Base-by-base conservation (phyloP, 2,113 vertebrate genomes). In the Tichodroma muraria region DNA sequence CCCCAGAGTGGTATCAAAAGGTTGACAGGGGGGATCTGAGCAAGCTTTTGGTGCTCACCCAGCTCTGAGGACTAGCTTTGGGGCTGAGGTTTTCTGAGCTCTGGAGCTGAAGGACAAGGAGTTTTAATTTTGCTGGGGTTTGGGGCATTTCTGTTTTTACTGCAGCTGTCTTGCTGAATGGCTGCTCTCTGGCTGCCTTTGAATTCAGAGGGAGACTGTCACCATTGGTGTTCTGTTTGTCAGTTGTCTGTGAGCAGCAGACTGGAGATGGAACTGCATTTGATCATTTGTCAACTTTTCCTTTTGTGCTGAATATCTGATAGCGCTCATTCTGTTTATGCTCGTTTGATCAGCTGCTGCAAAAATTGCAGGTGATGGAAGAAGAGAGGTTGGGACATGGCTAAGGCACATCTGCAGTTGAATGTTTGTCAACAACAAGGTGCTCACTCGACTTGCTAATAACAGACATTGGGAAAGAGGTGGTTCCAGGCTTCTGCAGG, bases 221-320 rank as follows among this genome's bases (percentile, higher is more conserved):
- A 4, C 86, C 80, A 7, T 21, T 84, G 69, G 86, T 90, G 90
- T 72, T 90, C 38, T 54, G 47, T 77, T 80, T 93, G 77, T 75
- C n/a, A 15, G 80, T 64, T 71, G 77, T 59, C 89, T 76, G 78
- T 13, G 89, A 96, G 91, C 91, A 94, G 66, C 73, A 76, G 66
- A 35, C 89, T 91, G 84, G 53, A 72, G 73, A 57, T 88, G 68
- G 66, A 72, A 24, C 66, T 4, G 4, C 66, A 54, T 94, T 87
- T 92, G 91, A 94, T 97, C 84, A 54, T 90, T 92, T 89, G 87
- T 96, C 89, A 92, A 52, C 88, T 92, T 85, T 70, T 54, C 80
- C 76, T 86, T 92, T 71, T 86, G 92, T 84, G 88, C 53, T 49
- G 83, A 85, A n/a, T 88, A 80, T 92, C 90, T 86, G 94, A 78